A percentile compares a stretch with the other conserved stretches of the same genome.
Evolutionary conservation across 2,797 vertebrate species (phyloP).

Genomic region (Squalus acanthias): DNA sequence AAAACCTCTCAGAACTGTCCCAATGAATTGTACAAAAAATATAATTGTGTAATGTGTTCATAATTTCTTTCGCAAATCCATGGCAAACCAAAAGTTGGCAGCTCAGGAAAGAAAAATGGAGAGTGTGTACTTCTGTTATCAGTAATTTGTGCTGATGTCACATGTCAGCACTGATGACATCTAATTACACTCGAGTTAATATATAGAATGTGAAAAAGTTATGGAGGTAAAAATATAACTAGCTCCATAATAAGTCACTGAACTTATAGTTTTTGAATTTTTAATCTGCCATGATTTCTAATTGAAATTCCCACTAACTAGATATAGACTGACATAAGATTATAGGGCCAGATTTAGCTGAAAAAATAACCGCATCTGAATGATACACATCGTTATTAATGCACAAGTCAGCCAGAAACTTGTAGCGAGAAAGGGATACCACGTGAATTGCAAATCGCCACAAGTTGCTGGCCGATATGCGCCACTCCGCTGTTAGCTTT

Average conservation of each 20-base stretch:
- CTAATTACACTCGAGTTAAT: not conserved
- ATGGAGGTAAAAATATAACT: not conserved
- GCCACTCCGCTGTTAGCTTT: too few species aligned
- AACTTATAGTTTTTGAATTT: not conserved
- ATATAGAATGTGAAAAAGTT: not conserved
- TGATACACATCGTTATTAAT: not conserved
- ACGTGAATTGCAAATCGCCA: too few species aligned
- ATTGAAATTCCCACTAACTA: not conserved
- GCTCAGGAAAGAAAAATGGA: not conserved
- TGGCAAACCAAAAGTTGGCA: not conserved
- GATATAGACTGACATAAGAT: not conserved
- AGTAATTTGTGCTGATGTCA: not conserved
- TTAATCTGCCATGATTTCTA: not conserved
- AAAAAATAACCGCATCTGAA: too few species aligned
- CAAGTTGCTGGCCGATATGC: too few species aligned
- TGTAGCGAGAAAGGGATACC: too few species aligned
- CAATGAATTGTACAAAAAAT: not conserved
- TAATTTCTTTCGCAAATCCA: not conserved
- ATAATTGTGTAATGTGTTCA: not conserved
- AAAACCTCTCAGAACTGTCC: too few species aligned
- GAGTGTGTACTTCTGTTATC: not conserved
- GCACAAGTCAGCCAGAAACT: too few species aligned
- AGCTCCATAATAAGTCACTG: not conserved
- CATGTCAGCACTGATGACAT: not conserved
- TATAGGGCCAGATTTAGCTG: not conserved